A percentile compares a stretch with the other conserved stretches of the same genome.
Conservation (phyloP, 2,888 invertebrate genomes). For the Hydroisotoma schaefferi region DNA sequence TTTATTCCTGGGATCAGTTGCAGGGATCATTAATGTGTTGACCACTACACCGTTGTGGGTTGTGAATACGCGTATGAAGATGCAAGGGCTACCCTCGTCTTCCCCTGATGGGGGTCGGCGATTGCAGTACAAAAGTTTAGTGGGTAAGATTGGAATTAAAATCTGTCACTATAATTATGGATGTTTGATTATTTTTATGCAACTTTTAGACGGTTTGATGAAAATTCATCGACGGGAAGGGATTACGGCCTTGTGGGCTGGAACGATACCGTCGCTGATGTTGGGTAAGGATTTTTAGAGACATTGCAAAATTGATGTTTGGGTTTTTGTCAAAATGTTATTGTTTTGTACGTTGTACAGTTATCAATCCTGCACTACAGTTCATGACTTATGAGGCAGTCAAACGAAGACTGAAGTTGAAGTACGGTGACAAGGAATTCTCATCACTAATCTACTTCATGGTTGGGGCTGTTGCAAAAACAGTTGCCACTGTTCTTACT, state of each 20-base stretch:
- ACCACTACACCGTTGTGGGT: slow-evolving; percentile 77
- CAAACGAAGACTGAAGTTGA: slow-evolving; percentile 65
- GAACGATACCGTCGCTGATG: slow-evolving; percentile 76
- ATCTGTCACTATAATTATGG: background rate
- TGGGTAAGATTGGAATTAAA: slow-evolving; percentile 49
- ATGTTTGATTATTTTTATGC: background rate
- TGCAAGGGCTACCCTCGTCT: slow-evolving; percentile 59
- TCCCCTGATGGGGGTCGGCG: slow-evolving; percentile 20
- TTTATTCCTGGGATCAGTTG: slow-evolving; percentile 69
- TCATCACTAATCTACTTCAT: slow-evolving; percentile 64
- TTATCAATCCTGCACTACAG: slow-evolving; percentile 85
- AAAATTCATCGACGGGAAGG: slow-evolving; percentile 74
- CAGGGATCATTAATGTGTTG: slow-evolving; percentile 66
- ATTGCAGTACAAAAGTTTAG: slow-evolving; percentile 49
- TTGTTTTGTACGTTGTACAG: slow-evolving; percentile 50
- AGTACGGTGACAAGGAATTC: slow-evolving; percentile 53
- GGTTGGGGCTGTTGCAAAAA: slow-evolving; percentile 80
- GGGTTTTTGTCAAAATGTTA: slow-evolving; percentile 1
- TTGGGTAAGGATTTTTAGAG: slow-evolving; percentile 53
- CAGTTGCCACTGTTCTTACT: slow-evolving; percentile 78
- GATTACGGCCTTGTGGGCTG: slow-evolving; percentile 72
- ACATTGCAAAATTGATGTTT: background rate
- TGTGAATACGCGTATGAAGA: slow-evolving; percentile 81
- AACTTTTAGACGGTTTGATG: slow-evolving; percentile 61
- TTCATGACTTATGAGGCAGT: slow-evolving; percentile 87